Conservation (phyloP, 2,797 vertebrate species). For the Melanitta fusca region DNA sequence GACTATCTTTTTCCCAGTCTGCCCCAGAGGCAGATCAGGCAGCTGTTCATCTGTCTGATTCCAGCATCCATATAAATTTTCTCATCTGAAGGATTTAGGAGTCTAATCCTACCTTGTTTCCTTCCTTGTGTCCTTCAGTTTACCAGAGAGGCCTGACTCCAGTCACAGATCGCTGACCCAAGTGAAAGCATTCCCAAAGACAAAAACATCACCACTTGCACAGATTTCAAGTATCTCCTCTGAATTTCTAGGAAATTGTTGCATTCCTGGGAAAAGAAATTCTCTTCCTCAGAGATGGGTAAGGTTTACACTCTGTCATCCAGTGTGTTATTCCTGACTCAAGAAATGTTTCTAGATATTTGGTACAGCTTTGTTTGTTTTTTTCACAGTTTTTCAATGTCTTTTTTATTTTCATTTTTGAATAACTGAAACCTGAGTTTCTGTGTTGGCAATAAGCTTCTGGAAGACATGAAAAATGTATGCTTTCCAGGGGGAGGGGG, state of each 20-base stretch:
- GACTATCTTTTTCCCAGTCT: neutral
- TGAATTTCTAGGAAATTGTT: neutral
- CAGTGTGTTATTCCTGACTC: neutral
- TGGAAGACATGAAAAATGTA: neutral
- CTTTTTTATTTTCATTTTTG: neutral
- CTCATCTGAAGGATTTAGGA: neutral
- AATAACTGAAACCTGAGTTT: neutral
- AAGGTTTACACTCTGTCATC: neutral
- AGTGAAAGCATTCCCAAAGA: neutral
- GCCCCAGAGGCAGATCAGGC: neutral
- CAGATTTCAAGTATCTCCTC: neutral
- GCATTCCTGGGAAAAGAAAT: constrained; percentile 65
- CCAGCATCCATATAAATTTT: neutral
- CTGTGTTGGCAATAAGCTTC: neutral
- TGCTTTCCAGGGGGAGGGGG: neutral
- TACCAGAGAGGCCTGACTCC: neutral
- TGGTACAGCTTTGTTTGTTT: neutral
- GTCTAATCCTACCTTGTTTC: neutral
- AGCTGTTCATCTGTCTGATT: neutral
- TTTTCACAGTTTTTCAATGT: neutral
- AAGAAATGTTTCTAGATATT: neutral
- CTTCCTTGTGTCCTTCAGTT: neutral
- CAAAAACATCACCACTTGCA: neutral
- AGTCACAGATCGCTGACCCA: neutral
- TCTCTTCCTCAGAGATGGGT: constrained; percentile 70